Evolutionary conservation across 2,888 invertebrate species (phyloP).

Genomic region (Tenthredo amoena): DNA sequence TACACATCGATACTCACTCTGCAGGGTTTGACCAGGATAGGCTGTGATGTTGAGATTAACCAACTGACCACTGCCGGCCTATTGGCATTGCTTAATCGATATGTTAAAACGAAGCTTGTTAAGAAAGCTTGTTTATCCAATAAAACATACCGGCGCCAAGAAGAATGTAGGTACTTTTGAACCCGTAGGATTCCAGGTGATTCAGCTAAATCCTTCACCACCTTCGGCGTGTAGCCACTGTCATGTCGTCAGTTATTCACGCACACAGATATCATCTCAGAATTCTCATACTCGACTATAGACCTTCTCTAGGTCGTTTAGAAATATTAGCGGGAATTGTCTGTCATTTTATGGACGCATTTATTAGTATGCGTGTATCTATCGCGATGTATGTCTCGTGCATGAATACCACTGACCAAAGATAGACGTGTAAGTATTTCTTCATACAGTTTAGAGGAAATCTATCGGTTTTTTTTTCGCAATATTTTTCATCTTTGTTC

Average conservation of each 20-base stretch:
- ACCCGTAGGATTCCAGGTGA: slow-evolving; percentile 29
- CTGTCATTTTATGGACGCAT: not conserved
- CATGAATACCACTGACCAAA: not conserved
- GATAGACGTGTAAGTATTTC: slow-evolving; percentile 3
- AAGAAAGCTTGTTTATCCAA: slow-evolving; percentile 41
- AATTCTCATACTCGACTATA: not conserved
- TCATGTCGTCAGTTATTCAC: not conserved
- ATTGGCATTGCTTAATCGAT: slow-evolving; percentile 35
- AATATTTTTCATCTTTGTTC: not conserved
- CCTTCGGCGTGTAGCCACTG: not conserved
- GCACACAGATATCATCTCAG: not conserved
- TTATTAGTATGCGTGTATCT: not conserved
- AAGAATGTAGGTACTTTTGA: slow-evolving; percentile 42
- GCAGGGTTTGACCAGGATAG: not conserved
- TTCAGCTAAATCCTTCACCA: slow-evolving; percentile 48
- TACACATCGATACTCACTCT: not conserved
- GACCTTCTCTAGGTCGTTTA: slow-evolving; percentile 63
- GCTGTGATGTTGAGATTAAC: slow-evolving; percentile 30
- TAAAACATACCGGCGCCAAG: slow-evolving; percentile 43
- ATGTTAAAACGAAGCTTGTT: slow-evolving; percentile 42
- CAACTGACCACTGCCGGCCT: slow-evolving; percentile 10
- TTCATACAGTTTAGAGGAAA: not conserved
- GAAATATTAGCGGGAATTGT: slow-evolving; percentile 29
- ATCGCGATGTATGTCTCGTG: not conserved
- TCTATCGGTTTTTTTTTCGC: not conserved